Percentiles rank a stretch among this genome's conserved stretches.
Conservation (phyloP, 92 coral and sea anemone genomes). For the Porites lobata region DNA sequence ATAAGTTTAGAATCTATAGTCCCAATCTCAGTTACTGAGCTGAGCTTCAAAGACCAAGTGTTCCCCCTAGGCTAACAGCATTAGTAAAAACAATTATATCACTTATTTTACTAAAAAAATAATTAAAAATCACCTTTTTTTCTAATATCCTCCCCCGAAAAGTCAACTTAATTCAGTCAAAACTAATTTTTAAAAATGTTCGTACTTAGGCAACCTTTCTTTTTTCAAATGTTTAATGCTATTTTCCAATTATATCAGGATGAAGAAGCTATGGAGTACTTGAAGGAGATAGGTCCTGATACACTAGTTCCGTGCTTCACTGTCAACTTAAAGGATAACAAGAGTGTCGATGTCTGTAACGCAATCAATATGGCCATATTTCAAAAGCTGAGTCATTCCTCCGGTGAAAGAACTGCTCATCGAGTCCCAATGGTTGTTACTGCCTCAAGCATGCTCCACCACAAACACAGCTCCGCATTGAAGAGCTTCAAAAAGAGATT, state of each 20-base stretch:
- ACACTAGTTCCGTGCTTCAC: constrained; percentile 87
- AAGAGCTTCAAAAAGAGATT: constrained; percentile 73
- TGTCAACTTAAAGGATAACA: constrained; percentile 80
- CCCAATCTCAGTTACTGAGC: no score
- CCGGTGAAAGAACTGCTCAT: constrained; percentile 61
- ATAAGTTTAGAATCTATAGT: no score
- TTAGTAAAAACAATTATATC: no score
- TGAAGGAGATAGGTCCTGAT: constrained; percentile 90
- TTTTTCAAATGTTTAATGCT: no score
- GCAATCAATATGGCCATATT: constrained; percentile 74
- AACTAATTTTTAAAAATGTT: no score
- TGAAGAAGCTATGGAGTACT: constrained; percentile 78
- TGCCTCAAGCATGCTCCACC: constrained; percentile 78
- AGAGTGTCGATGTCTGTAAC: constrained; percentile 65
- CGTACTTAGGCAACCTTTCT: no score
- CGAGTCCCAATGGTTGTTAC: constrained; percentile 88
- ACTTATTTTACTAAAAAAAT: no score
- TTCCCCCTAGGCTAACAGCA: no score
- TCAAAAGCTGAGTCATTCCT: constrained; percentile 70
- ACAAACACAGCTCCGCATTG: constrained; percentile 63
- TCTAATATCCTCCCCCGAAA: no score
- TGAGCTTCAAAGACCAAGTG: no score
- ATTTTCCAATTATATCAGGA: constrained; percentile 37
- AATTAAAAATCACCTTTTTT: no score
- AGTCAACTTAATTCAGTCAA: no score